Base-by-base conservation (phyloP, 2,797 vertebrate genomes). In the Dipus sagitta region DNA sequence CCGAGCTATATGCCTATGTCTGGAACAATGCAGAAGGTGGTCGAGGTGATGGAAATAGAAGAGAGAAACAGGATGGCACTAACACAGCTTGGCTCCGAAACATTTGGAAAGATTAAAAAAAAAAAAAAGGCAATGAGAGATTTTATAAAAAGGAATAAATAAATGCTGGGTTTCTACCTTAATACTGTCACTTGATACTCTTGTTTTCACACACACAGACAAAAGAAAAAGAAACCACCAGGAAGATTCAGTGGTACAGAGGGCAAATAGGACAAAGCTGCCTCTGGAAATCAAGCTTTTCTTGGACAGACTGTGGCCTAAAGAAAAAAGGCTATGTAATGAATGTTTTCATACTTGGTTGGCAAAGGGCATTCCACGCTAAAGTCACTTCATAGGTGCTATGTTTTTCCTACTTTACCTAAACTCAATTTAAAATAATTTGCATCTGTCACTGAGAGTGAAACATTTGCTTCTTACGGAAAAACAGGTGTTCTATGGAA, bases 401-500 rank as follows among this genome's bases (percentile, higher is more conserved):
- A 52, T 38, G 92, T 94, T 86, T 94, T 92, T 97, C 92, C 95
- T 95, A 96, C 94, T 97, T 97, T 92, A 96, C 30, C 91, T 96
- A 92, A 90, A 86, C 70, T 95, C 77, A 96, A 94, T 95, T 96
- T 95, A 98, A 97, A 97, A 96, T 95, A 93, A 98, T 97, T 98
- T 97, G 96, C 94, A 97, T 86, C 96, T 94, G 95, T 96, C 97
- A 97, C 14, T 96, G 94, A 95, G 97, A 97, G 97, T 96, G 97
- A 98, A 98, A 97, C 94, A 97, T 94, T 97, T 97, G 96, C 96
- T 97, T 97, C 95, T 97, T 97, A 96, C 94, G 97, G 97, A 96
- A 97, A 98, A 98, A 96, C 97, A 98, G 97, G 98, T 98, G 98
- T 95, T 97, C 83, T 83, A 86, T 72, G 58, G 88, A 91, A 96